Conservation (phyloP, 1,140 invertebrate species). For the Drosophila paulistorum region DNA sequence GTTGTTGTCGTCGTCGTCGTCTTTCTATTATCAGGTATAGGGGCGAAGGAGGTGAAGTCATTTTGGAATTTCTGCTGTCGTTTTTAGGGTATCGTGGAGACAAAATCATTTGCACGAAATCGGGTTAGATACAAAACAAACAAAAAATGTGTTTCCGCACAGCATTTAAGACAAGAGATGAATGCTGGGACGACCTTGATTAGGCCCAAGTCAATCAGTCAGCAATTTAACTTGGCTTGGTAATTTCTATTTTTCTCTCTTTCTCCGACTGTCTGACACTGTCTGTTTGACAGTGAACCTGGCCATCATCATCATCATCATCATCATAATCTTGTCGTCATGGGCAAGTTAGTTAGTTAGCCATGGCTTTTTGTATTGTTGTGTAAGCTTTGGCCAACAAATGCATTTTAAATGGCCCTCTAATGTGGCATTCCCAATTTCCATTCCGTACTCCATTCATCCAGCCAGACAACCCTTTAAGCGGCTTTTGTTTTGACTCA, state of each 20-base stretch:
- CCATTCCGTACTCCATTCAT: constrained; percentile 1
- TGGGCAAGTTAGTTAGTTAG: background rate
- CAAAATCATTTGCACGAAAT: constrained; percentile 32
- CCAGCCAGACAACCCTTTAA: constrained; percentile 14
- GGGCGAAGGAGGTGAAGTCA: background rate
- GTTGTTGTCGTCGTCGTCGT: background rate
- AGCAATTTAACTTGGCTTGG: constrained; percentile 27
- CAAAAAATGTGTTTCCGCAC: background rate
- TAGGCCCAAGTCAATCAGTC: constrained; percentile 14
- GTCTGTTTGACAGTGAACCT: constrained; percentile 27
- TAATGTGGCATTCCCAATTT: constrained; percentile 40
- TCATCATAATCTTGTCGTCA: background rate
- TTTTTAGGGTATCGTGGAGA: background rate
- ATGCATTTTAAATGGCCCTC: constrained; percentile 53
- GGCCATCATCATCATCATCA: background rate
- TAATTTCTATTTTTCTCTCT: constrained; percentile 29
- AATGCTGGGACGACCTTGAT: constrained; percentile 15
- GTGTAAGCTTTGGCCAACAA: constrained; percentile 20
- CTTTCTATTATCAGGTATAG: background rate
- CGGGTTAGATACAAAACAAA: background rate
- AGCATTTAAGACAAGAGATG: background rate
- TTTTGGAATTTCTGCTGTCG: constrained; percentile 28
- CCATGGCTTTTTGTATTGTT: constrained; percentile 1
- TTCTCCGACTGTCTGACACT: background rate
- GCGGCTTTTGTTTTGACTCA: constrained; percentile 16